Evolutionary conservation across 2,888 invertebrate species (phyloP).

Genomic region (Andricus quercusramuli): DNA sequence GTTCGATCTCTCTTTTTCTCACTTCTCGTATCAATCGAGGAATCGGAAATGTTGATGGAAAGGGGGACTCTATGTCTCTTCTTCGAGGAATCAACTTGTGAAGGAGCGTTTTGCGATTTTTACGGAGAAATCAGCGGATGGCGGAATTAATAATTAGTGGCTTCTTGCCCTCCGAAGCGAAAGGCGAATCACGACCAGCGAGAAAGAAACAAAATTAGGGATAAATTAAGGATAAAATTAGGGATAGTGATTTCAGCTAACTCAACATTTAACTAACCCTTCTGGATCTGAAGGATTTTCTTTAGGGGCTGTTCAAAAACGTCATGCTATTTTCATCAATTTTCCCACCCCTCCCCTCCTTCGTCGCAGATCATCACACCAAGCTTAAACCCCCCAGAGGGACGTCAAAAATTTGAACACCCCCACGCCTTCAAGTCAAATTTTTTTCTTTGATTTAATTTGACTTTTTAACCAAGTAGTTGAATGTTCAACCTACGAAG

Average conservation of each 20-base stretch:
- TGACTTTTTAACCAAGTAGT: too few species aligned
- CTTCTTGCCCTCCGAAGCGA: slow-evolving; percentile 39
- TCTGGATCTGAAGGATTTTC: background rate
- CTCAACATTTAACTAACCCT: background rate
- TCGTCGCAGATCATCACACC: too few species aligned
- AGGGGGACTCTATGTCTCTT: background rate
- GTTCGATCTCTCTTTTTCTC: slow-evolving; percentile 45
- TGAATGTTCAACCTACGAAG: too few species aligned
- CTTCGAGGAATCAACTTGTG: slow-evolving; percentile 52
- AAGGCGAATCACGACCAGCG: background rate
- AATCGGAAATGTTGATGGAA: slow-evolving; percentile 38
- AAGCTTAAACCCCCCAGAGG: too few species aligned
- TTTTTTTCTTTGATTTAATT: too few species aligned
- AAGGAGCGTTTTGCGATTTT: slow-evolving; percentile 52
- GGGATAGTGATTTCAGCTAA: background rate
- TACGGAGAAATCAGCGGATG: slow-evolving; percentile 48
- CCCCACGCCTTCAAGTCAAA: too few species aligned
- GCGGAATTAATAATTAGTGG: slow-evolving; percentile 58
- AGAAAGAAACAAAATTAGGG: background rate
- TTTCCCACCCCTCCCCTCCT: too few species aligned
- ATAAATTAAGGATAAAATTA: background rate
- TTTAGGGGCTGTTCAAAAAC: too few species aligned
- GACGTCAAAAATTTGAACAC: too few species aligned
- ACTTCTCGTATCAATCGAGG: slow-evolving; percentile 43
- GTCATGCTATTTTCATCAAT: too few species aligned